These are phyloP conservation scores for Hippoglossus stenolepis DNA, from an alignment of 2,113 vertebrate species.

Conservation along the genomic window DNA sequence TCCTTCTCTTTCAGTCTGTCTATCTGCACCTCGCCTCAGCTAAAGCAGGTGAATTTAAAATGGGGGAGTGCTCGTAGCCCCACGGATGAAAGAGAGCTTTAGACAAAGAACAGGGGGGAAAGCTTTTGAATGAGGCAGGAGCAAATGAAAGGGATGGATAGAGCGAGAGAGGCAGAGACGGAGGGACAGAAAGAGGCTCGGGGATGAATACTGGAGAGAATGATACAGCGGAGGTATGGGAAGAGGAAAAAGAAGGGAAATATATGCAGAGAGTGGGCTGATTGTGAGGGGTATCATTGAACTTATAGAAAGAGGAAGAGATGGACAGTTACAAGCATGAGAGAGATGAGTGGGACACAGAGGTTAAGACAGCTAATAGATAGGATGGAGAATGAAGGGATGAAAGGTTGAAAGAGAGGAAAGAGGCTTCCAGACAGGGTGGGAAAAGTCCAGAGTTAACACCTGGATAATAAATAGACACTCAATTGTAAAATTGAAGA, in stretches of 20 bases:
- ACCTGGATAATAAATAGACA: conserved; percentile 7
- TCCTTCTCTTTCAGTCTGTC: conserved; percentile 61
- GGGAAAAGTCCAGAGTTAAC: conserved; percentile 14
- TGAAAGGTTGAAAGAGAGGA: conserved; percentile 13
- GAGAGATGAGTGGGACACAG: conserved; percentile 15
- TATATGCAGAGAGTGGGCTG: conserved; percentile 35
- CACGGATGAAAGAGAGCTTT: conserved; percentile 77
- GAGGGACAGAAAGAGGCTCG: conserved; percentile 44
- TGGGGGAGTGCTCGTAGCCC: conserved; percentile 65
- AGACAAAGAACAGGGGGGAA: conserved; percentile 70
- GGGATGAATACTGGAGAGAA: conserved; percentile 46
- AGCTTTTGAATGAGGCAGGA: conserved; percentile 54
- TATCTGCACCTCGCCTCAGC: conserved; percentile 66
- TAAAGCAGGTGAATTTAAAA: conserved; percentile 77
- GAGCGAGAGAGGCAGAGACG: conserved; percentile 28
- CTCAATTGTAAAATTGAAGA: not conserved
- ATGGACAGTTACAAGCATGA: conserved; percentile 36
- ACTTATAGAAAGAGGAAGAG: conserved; percentile 15
- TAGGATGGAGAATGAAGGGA: conserved; percentile 7
- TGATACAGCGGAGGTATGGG: conserved; percentile 46
- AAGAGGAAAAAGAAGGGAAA: conserved; percentile 17
- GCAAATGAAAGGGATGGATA: conserved; percentile 65
- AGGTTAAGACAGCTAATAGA: conserved; percentile 21
- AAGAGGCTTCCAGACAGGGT: conserved; percentile 15
- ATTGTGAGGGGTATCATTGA: conserved; percentile 41